phyloP scores from a whole-genome alignment of 2,113 vertebrate genomes.

The Osmerus mordax region DNA sequence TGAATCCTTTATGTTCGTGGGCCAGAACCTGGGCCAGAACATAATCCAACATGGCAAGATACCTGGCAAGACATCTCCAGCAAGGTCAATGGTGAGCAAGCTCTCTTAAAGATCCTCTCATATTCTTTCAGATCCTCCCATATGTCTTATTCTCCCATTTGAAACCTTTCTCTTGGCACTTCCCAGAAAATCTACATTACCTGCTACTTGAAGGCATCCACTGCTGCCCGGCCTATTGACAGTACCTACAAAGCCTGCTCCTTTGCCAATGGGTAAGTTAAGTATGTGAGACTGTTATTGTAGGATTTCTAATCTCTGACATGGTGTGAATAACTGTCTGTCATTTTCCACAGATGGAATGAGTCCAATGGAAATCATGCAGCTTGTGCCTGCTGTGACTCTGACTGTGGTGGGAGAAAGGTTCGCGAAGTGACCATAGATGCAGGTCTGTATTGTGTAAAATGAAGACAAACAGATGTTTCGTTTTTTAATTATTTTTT shows the following conservation, averaged over 20 bases:
- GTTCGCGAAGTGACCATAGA: not conserved
- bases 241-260: conserved; percentile 59
- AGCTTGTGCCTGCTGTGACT: conserved; percentile 53
- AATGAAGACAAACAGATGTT: too few relatives aligned
- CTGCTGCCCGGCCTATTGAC: conserved; percentile 1
- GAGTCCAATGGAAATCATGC: conserved; percentile 45
- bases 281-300: not conserved
- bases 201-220: conserved; percentile 62
- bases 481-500: too few relatives aligned
- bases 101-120: not conserved
- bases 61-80: not conserved
- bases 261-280: conserved; percentile 48
- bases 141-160: not conserved
- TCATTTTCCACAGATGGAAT: conserved; percentile 48
- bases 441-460: too few relatives aligned
- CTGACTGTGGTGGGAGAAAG: not conserved
- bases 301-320: not conserved
- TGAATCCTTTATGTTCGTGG: conserved; percentile 64
- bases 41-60: not conserved
- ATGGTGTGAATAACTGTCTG: too few relatives aligned
- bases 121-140: too few relatives aligned
- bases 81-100: not conserved
- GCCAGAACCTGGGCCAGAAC: not conserved
- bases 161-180: not conserved
- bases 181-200: conserved; percentile 64